Conservation (phyloP, 2,113 vertebrate genomes). For the Pygoscelis antarcticus region DNA sequence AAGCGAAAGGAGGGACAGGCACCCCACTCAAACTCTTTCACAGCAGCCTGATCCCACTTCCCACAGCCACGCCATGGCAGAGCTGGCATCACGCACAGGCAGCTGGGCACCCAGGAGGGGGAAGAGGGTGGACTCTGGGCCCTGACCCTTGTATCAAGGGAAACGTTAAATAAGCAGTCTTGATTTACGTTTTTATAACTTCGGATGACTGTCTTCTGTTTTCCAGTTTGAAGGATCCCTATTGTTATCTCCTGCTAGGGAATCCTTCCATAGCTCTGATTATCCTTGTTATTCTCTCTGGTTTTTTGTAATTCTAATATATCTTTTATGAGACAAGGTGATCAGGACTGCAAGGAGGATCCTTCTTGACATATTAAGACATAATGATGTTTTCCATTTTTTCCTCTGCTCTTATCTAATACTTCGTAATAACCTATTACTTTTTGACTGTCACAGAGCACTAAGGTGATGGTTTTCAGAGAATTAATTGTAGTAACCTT, state of each 20-base stretch:
- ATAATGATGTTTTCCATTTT: neutral
- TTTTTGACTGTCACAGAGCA: neutral
- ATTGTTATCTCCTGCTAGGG: neutral
- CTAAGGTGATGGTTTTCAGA: neutral
- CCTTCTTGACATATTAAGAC: neutral
- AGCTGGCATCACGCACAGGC: neutral
- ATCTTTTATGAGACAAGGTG: neutral
- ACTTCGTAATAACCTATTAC: neutral
- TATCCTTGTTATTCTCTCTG: neutral
- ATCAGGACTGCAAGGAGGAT: neutral
- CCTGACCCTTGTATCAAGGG: neutral
- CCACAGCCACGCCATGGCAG: no score
- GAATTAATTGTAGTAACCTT: neutral
- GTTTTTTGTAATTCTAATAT: neutral
- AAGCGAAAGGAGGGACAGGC: neutral
- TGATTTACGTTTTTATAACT: neutral
- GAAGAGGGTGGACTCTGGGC: neutral
- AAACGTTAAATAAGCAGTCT: neutral
- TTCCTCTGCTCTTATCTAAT: neutral
- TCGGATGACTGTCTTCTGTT: neutral
- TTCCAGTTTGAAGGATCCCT: neutral
- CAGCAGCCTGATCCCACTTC: neutral
- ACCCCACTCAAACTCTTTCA: neutral
- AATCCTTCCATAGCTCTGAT: neutral
- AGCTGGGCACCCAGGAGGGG: rapidly evolving